Evolutionary conservation across 2,888 invertebrate genomes (phyloP).

Genomic region (Drosophila quasianomalipes): DNA sequence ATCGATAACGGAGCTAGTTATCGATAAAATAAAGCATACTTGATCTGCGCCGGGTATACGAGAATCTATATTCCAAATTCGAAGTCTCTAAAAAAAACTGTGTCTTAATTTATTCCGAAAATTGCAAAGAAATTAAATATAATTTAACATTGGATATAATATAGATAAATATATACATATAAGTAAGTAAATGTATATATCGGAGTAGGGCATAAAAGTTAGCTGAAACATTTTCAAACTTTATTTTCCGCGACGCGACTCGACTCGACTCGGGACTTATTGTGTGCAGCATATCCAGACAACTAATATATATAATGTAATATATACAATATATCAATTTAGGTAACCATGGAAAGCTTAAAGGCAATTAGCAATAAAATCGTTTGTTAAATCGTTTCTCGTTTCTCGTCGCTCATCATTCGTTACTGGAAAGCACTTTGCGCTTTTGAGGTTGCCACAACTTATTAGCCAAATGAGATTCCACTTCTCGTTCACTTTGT

Average conservation of each 20-base stretch:
- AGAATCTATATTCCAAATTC: no score
- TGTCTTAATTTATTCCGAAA: neutral
- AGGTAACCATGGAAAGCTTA: neutral
- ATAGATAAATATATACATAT: neutral
- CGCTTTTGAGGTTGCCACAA: neutral
- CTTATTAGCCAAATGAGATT: conserved; percentile 15
- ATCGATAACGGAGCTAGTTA: no score
- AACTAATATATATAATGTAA: neutral
- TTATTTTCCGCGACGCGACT: neutral
- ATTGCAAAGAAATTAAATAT: neutral
- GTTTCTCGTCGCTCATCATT: neutral
- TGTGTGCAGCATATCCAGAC: neutral
- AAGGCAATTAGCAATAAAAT: neutral
- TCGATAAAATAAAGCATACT: no score
- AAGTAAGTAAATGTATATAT: neutral
- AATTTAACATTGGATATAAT: no score
- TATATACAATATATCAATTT: neutral
- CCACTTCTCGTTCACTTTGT: conserved; percentile 12
- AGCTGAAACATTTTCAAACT: neutral
- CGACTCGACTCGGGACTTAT: neutral
- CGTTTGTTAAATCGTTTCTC: neutral
- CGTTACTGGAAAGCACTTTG: neutral
- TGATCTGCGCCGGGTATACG: no score
- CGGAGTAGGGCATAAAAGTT: neutral
- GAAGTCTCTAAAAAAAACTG: no score